Evolutionary conservation across 2,888 invertebrate genomes (phyloP).

Genomic region (Cantharis rufa): DNA sequence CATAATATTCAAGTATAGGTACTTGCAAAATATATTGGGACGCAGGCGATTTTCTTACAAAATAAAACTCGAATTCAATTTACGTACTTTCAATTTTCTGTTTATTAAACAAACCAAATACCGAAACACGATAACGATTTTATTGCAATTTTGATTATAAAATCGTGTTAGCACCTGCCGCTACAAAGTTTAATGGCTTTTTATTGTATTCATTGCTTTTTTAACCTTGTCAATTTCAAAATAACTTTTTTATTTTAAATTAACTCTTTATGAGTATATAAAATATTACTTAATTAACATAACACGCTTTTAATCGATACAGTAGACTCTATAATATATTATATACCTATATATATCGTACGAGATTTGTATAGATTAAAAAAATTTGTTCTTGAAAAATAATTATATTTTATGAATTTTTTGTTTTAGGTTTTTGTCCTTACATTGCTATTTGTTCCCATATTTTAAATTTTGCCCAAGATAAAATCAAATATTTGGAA

Average conservation of each 20-base stretch:
- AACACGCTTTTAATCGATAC: not conserved
- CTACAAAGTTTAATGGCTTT: not conserved
- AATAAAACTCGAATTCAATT: not conserved
- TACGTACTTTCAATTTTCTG: not conserved
- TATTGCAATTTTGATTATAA: not conserved
- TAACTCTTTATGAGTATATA: not conserved
- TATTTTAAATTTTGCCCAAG: conserved; percentile 81
- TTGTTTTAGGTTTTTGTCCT: conserved; percentile 79
- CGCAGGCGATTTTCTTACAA: not conserved
- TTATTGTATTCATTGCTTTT: not conserved
- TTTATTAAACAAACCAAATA: not conserved
- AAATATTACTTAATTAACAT: not conserved
- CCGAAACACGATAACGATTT: not conserved
- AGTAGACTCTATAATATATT: not conserved
- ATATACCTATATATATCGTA: not conserved
- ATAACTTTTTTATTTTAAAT: not conserved
- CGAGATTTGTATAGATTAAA: not conserved
- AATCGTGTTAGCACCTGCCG: not conserved
- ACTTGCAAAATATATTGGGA: not conserved
- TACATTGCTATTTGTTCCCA: conserved; percentile 88
- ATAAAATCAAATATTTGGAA: conserved; percentile 48
- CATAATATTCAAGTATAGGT: too few relatives aligned
- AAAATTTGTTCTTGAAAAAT: not conserved
- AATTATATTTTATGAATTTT: conserved; percentile 33
- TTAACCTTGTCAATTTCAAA: not conserved